These are phyloP conservation scores for Ibycter americanus DNA, from an alignment of 2,797 vertebrate species.

Conservation along the genomic window DNA sequence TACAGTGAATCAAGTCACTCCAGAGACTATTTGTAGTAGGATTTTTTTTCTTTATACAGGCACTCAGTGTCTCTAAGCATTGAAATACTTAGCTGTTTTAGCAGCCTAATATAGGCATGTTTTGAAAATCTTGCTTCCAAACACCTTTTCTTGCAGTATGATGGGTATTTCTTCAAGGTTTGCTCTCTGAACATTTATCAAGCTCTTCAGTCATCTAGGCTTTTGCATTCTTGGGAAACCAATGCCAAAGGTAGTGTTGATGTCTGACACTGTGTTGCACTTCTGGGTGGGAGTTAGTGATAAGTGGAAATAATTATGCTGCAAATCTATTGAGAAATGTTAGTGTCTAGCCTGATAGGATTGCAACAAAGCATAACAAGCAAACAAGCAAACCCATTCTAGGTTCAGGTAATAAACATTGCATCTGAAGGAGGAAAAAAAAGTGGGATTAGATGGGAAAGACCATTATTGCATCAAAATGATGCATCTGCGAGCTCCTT, in stretches of 20 bases:
- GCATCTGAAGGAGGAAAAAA: constrained; percentile 61
- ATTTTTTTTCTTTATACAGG: background rate
- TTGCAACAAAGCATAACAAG: constrained; percentile 43
- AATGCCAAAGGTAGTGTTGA: background rate
- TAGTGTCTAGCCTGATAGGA: constrained; percentile 39
- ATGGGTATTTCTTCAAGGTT: background rate
- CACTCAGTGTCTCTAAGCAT: background rate
- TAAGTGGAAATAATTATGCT: constrained; percentile 35
- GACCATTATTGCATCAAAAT: constrained; percentile 78
- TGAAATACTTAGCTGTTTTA: background rate
- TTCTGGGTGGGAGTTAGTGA: background rate
- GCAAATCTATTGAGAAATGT: constrained; percentile 28
- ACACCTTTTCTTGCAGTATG: background rate
- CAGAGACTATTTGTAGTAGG: background rate
- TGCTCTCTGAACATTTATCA: background rate
- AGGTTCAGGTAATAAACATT: constrained; percentile 73
- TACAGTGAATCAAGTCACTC: background rate
- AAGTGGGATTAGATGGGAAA: constrained; percentile 74
- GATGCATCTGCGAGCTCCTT: constrained; percentile 77
- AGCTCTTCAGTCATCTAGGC: background rate
- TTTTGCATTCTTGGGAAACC: background rate
- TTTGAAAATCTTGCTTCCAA: background rate
- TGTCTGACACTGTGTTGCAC: background rate
- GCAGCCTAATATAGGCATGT: background rate
- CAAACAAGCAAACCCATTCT: constrained; percentile 43